Evolutionary conservation across 30 jellyfish, hydroid and myxozoan species (phyloP).

Genomic region (Chrysaora quinquecirrha): DNA sequence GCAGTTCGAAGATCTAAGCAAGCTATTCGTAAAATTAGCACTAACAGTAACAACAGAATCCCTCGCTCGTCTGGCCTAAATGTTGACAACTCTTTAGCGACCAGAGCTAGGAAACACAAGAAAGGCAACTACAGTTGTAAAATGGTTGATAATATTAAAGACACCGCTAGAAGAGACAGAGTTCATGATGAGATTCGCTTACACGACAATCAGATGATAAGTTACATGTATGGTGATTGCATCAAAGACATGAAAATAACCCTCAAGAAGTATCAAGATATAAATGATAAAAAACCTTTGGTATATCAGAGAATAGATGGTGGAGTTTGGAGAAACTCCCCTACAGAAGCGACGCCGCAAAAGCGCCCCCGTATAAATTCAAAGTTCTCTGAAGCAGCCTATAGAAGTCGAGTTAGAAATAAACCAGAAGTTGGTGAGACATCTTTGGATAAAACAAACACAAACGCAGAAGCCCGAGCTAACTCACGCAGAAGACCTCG

Average conservation of each 20-base stretch:
- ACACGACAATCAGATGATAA: conserved; percentile 36
- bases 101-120: too few species aligned
- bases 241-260: conserved; percentile 36
- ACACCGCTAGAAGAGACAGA: neutral
- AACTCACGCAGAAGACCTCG: neutral
- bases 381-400: too few species aligned
- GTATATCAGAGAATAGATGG: neutral
- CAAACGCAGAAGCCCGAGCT: too few species aligned
- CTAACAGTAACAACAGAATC: too few species aligned
- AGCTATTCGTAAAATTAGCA: too few species aligned
- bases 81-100: too few species aligned
- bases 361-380: neutral
- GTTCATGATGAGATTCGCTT: conserved; percentile 58
- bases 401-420: too few species aligned
- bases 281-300: neutral
- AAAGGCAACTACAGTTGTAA: neutral
- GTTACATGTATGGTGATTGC: conserved; percentile 29
- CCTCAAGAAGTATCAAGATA: conserved; percentile 16
- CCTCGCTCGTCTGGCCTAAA: too few species aligned
- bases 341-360: neutral
- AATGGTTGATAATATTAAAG: neutral
- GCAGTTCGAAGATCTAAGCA: too few species aligned
- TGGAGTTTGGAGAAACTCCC: neutral
- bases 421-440: too few species aligned
- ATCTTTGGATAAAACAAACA: too few species aligned